These are phyloP conservation scores for Drosophila triauraria DNA, from an alignment of 1,140 invertebrate species.

Conservation along the genomic window DNA sequence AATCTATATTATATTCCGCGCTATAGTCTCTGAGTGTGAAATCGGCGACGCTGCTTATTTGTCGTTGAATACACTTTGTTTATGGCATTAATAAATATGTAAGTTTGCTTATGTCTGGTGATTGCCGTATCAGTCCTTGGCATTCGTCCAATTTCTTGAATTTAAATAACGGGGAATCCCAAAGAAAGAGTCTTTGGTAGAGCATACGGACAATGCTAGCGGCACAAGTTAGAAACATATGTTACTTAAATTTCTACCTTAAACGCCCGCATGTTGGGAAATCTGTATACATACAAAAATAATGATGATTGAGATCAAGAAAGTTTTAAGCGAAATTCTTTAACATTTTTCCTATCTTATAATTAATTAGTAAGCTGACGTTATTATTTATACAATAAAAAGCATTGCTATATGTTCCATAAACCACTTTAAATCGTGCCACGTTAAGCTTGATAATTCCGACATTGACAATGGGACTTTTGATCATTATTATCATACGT, in stretches of 20 bases:
- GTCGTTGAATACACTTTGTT: neutral
- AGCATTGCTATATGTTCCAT: neutral
- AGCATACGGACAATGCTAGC: neutral
- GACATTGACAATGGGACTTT: slow-evolving; percentile 49
- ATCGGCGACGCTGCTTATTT: neutral
- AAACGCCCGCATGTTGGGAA: too few relatives aligned
- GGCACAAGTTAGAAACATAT: neutral
- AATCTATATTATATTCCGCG: neutral
- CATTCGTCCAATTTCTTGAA: neutral
- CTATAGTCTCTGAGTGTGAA: slow-evolving; percentile 1
- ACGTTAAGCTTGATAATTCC: slow-evolving; percentile 24
- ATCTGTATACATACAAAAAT: too few relatives aligned
- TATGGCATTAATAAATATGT: neutral
- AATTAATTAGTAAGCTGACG: too few relatives aligned
- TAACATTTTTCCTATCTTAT: too few relatives aligned
- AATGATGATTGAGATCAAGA: too few relatives aligned
- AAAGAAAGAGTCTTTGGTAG: neutral
- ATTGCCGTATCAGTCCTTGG: slow-evolving; percentile 1
- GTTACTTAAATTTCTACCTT: neutral
- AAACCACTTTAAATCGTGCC: slow-evolving; percentile 2
- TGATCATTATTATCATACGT: slow-evolving; percentile 40
- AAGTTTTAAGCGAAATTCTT: too few relatives aligned
- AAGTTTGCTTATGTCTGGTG: neutral
- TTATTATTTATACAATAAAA: neutral
- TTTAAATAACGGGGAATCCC: slow-evolving; percentile 8